phyloP scores from a whole-genome alignment of 1,140 invertebrate genomes.

The Thereuonema tuberculata region DNA sequence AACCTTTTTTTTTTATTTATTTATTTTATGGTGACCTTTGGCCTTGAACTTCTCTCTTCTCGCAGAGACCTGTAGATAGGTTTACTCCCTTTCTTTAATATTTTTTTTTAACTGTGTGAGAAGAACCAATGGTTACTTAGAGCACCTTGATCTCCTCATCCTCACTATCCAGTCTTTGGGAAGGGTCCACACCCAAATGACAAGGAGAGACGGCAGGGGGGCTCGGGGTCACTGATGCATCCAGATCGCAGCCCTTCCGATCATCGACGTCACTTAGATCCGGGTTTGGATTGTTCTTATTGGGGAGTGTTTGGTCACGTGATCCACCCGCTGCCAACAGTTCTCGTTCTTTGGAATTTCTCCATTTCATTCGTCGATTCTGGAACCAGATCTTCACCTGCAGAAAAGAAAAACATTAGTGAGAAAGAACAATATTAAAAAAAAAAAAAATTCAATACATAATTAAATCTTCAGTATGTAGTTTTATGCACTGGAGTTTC shows the following conservation, averaged over 20 bases:
- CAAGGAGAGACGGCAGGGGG: no score
- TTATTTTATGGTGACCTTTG: no score
- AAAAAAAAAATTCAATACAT: no score
- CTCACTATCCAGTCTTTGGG: no score
- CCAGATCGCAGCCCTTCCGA: background rate
- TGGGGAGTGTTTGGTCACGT: slow-evolving; percentile 84
- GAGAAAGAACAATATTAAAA: no score
- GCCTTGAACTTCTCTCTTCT: no score
- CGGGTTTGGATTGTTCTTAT: slow-evolving; percentile 93
- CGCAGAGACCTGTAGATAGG: background rate
- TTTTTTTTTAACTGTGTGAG: background rate
- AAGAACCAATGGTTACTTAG: no score
- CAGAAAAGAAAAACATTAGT: background rate
- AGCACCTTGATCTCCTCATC: slow-evolving; percentile 8
- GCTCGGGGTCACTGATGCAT: background rate
- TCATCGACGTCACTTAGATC: slow-evolving; percentile 76
- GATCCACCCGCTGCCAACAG: slow-evolving; percentile 80
- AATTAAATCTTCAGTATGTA: no score
- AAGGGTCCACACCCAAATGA: no score
- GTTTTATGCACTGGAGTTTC: no score
- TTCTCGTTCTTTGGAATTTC: slow-evolving; percentile 93
- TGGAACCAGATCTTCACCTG: slow-evolving; percentile 96
- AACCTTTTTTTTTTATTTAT: no score
- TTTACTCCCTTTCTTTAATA: background rate
- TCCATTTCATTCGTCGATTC: slow-evolving; percentile 91